Conservation (phyloP, 2,113 vertebrate species). For the Gavialis gangeticus region DNA sequence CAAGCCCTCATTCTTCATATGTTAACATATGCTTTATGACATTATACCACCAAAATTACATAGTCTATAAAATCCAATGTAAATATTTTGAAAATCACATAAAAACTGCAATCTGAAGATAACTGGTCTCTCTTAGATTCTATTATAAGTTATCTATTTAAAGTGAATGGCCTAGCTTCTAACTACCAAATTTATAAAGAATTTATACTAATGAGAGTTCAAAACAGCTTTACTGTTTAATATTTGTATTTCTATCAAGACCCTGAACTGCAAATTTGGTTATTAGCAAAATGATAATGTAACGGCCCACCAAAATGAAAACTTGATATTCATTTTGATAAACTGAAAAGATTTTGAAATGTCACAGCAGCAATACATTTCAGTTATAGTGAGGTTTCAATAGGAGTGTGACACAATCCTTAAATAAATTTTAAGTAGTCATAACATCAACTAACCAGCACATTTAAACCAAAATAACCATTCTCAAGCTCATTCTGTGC, state of each 20-base stretch:
- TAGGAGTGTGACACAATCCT: constrained; percentile 91
- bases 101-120: constrained; percentile 81
- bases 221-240: constrained; percentile 88
- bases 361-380: constrained; percentile 90
- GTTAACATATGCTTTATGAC: constrained; percentile 65
- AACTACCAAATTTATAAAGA: constrained; percentile 83
- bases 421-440: constrained; percentile 88
- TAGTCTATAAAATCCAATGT: constrained; percentile 70
- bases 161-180: constrained; percentile 82
- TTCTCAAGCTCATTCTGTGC: constrained; percentile 93
- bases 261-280: constrained; percentile 97
- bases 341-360: constrained; percentile 85
- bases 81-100: constrained; percentile 74
- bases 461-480: constrained; percentile 86
- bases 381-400: constrained; percentile 88
- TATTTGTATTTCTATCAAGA: constrained; percentile 86
- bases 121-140: constrained; percentile 78
- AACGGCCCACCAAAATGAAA: constrained; percentile 80
- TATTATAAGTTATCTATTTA: constrained; percentile 72
- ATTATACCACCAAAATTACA: constrained; percentile 67
- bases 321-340: constrained; percentile 83
- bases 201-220: constrained; percentile 83
- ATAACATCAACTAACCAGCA: constrained; percentile 88
- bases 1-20: constrained; percentile 67
- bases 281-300: constrained; percentile 91